These are phyloP conservation scores for Hydrotaea diabolus DNA, from an alignment of 2,888 invertebrate genomes.

Conservation along the genomic window DNA sequence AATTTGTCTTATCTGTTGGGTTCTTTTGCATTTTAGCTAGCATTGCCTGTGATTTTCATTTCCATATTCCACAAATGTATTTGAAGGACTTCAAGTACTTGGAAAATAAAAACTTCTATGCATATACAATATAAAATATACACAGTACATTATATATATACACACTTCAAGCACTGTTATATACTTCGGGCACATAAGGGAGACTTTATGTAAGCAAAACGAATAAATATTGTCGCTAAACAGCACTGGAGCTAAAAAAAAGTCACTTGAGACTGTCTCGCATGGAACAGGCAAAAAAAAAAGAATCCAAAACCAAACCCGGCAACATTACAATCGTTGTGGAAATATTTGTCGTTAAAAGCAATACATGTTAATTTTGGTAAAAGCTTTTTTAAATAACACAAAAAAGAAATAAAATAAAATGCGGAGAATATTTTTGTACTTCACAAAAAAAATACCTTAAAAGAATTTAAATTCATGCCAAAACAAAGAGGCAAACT, in stretches of 20 bases:
- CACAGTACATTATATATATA: neutral
- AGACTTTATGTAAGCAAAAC: no score
- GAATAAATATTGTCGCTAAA: conserved; percentile 10
- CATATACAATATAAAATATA: neutral
- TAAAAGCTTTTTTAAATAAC: conserved; percentile 25
- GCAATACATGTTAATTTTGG: conserved; percentile 37
- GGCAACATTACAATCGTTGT: neutral
- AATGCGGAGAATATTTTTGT: neutral
- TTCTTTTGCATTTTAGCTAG: neutral
- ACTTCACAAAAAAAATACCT: neutral
- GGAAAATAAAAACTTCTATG: neutral
- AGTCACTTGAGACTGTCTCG: conserved; percentile 58
- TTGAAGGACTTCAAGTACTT: conserved; percentile 50
- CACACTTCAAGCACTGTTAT: neutral
- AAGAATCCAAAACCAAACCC: neutral
- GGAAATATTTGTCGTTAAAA: conserved; percentile 32
- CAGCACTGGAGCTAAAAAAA: conserved; percentile 21
- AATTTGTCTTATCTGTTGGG: neutral
- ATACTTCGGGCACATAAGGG: neutral
- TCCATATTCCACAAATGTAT: conserved; percentile 24
- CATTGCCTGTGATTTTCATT: conserved; percentile 29
- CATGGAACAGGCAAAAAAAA: conserved; percentile 16
- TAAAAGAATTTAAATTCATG: neutral
- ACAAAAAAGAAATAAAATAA: neutral
- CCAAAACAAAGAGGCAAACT: neutral